Evolutionary conservation across 1,140 invertebrate species (phyloP).

Genomic region (Goniozus legneri): DNA sequence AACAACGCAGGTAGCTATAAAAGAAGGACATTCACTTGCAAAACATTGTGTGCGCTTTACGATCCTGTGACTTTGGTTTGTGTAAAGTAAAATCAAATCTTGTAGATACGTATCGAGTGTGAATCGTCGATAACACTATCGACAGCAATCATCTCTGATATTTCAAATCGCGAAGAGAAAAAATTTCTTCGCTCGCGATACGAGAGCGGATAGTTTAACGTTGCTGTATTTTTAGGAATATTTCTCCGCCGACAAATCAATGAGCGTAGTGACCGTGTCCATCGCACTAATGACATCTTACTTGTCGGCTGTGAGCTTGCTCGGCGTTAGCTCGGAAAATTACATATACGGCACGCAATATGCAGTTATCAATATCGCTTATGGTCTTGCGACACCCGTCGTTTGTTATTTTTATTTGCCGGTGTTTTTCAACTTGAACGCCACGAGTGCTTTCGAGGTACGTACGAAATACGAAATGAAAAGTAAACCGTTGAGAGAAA

Average conservation of each 20-base stretch:
- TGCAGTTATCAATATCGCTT: constrained; percentile 76
- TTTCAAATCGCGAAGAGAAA: too few relatives aligned
- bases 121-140: too few relatives aligned
- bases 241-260: constrained; percentile 73
- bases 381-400: constrained; percentile 78
- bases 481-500: not conserved
- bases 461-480: constrained; percentile 9
- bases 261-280: constrained; percentile 77
- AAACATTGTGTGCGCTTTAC: too few relatives aligned
- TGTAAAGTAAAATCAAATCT: too few relatives aligned
- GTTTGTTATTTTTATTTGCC: constrained; percentile 80
- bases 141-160: too few relatives aligned
- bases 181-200: too few relatives aligned
- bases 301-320: constrained; percentile 87
- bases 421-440: constrained; percentile 81
- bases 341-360: constrained; percentile 82
- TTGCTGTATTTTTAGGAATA: constrained; percentile 66
- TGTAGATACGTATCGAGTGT: too few relatives aligned
- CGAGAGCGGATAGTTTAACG: too few relatives aligned
- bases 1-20: constrained; percentile 70
- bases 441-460: constrained; percentile 84
- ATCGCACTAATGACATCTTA: constrained; percentile 91
- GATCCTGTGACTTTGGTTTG: too few relatives aligned
- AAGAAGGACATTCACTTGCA: too few relatives aligned
- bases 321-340: constrained; percentile 85